Base-by-base conservation (phyloP, 2,113 vertebrate species). In the Campylomormyrus tamandua region DNA sequence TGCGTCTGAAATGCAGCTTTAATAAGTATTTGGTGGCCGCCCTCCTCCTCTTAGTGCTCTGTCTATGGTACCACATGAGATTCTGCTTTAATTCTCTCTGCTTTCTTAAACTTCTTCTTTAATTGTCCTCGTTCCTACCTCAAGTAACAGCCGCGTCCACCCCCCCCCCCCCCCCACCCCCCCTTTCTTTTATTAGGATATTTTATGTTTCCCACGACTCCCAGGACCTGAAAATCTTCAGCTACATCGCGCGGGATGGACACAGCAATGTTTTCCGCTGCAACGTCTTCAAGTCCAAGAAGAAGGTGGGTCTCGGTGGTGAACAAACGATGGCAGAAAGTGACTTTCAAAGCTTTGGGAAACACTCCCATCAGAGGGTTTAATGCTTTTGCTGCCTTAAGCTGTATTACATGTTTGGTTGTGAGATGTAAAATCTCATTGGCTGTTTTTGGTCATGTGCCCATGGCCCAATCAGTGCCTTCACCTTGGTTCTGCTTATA, bases 201-300 rank as follows among this genome's bases (percentile, higher is more conserved):
- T 99, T 99, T 93, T 99, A 99, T 0, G 98, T 99, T 11, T 99
- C 98, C 0, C 98, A 99, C 0, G 98, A 99, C 88, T 99, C 98
- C 86, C 98, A 99, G 91, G 98, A 99, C 93, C 91, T 99, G 84
- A 99, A 99, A 95, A 99, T 99, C 94, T 99, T 99, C 94, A 99
- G 98, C 92, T 99, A 99, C 77, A 99, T 99, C 7, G 98, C 98
- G 1, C 96, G 98, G 91, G 98, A 99, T 15, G 97, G 98, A 5
- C 96, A 98, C 93, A 98, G 96, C 94, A 99, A 98, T 3, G 31
- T 97, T 87, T 99, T 99, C 95, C 96, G 96, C 90, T 99, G 98
- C 93, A 99, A 99, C 0, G 98, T 99, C 90, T 99, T 99, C 94
- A 99, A 99, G 92, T 99, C 98, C 39, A 99, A 99, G 95, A 98